Conservation (phyloP, 2,113 vertebrate genomes). For the Geococcyx californianus region DNA sequence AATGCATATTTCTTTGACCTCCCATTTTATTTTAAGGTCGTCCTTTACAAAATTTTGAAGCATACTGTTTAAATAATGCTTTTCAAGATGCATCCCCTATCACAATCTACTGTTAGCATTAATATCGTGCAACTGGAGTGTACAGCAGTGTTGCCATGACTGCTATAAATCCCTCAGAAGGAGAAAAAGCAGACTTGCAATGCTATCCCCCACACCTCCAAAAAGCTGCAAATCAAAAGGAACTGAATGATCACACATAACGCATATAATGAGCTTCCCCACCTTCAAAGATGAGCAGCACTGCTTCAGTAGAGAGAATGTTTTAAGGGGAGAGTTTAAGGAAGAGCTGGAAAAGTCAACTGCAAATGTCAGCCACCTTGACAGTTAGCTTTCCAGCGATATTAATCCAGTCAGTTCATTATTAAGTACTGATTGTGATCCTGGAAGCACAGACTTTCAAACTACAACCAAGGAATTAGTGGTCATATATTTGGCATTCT, state of each 20-base stretch:
- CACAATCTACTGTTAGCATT: background rate
- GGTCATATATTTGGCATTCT: background rate
- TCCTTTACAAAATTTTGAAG: background rate
- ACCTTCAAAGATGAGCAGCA: background rate
- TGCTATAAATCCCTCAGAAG: background rate
- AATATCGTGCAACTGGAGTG: background rate
- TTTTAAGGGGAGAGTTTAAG: background rate
- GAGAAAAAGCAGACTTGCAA: background rate
- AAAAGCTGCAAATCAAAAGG: background rate
- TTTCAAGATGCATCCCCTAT: background rate
- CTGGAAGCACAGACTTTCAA: background rate
- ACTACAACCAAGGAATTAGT: background rate
- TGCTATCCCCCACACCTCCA: background rate
- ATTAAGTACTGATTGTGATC: background rate
- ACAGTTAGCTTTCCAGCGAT: background rate
- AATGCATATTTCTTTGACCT: background rate
- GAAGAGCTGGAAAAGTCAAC: background rate
- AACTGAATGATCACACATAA: background rate
- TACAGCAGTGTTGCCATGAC: background rate
- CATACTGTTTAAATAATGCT: background rate
- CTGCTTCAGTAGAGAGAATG: background rate
- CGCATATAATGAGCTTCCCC: background rate
- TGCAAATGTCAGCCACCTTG: background rate
- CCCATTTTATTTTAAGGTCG: background rate
- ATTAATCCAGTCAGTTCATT: background rate